phyloP scores from a whole-genome alignment of 2,797 vertebrate species.

The Chaetophractus vellerosus region DNA sequence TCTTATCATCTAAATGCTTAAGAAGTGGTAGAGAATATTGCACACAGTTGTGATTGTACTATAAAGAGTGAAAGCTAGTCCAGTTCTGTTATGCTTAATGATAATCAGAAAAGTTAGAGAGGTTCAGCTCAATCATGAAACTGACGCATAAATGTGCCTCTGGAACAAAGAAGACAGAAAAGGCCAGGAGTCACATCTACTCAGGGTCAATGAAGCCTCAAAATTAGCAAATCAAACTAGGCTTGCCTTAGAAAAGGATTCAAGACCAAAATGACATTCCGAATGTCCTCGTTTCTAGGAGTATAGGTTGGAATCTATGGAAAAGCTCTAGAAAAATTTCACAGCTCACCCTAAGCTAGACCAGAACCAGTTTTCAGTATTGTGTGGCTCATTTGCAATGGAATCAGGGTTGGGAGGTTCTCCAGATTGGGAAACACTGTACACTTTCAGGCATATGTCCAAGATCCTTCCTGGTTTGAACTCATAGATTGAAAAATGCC shows the following conservation, averaged over 20 bases:
- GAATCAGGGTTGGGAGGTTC: not conserved
- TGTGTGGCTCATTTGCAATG: not conserved
- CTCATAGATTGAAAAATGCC: not conserved
- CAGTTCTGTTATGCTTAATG: not conserved
- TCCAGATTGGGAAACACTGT: not conserved
- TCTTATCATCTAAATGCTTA: slow-evolving; percentile 22
- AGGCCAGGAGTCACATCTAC: not conserved
- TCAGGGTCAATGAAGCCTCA: not conserved
- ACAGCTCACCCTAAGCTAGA: not conserved
- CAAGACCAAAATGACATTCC: not conserved
- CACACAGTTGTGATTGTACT: not conserved
- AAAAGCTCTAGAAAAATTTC: not conserved
- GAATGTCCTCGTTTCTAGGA: not conserved
- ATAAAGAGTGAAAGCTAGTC: not conserved
- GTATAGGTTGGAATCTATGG: not conserved
- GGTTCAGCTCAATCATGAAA: not conserved
- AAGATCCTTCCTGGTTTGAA: not conserved
- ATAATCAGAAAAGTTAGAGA: not conserved
- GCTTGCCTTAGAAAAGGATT: not conserved
- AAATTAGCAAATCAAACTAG: not conserved
- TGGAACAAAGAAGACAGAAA: not conserved
- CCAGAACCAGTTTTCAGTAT: not conserved
- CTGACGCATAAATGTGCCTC: not conserved
- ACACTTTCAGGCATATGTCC: not conserved
- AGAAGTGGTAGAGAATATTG: not conserved